Evolutionary conservation across 2,888 invertebrate species (phyloP).

Genomic region (Myathropa florea): DNA sequence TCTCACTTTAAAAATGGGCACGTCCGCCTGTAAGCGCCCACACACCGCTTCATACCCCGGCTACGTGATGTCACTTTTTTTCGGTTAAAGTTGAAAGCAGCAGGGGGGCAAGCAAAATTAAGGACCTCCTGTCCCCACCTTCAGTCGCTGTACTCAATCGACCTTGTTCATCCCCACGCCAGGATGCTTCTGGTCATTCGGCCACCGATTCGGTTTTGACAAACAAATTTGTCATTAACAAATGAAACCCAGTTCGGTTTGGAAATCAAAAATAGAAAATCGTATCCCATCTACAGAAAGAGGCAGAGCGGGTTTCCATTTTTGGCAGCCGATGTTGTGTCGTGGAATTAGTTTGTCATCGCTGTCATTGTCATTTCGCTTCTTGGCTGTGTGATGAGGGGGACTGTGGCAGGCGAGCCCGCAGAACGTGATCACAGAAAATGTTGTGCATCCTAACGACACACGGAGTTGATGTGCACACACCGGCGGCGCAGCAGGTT

Average conservation of each 20-base stretch:
- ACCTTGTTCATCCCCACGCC: slow-evolving; percentile 12
- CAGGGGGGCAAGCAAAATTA: background rate
- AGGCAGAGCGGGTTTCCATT: slow-evolving; percentile 26
- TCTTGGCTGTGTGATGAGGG: slow-evolving; percentile 2
- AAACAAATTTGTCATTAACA: slow-evolving; percentile 25
- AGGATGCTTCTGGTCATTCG: slow-evolving; percentile 25
- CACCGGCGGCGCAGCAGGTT: slow-evolving; percentile 6
- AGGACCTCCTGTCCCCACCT: background rate
- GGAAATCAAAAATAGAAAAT: slow-evolving; percentile 4
- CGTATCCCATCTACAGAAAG: background rate
- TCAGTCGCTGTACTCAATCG: background rate
- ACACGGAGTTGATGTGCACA: slow-evolving; percentile 5
- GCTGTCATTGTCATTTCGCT: slow-evolving; percentile 10
- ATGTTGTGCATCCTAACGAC: slow-evolving; percentile 13
- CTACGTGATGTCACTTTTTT: slow-evolving; percentile 62
- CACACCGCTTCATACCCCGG: slow-evolving; percentile 13
- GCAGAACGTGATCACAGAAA: slow-evolving; percentile 56
- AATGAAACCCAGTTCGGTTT: slow-evolving; percentile 9
- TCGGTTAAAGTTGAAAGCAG: background rate
- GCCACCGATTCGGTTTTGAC: background rate
- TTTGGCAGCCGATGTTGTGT: slow-evolving; percentile 16
- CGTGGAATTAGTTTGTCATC: slow-evolving; percentile 43
- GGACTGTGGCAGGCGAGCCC: slow-evolving; percentile 3
- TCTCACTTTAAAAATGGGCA: background rate
- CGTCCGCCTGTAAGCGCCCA: background rate